phyloP scores from a whole-genome alignment of 2,888 invertebrate genomes.

The Limnephilus auricula region DNA sequence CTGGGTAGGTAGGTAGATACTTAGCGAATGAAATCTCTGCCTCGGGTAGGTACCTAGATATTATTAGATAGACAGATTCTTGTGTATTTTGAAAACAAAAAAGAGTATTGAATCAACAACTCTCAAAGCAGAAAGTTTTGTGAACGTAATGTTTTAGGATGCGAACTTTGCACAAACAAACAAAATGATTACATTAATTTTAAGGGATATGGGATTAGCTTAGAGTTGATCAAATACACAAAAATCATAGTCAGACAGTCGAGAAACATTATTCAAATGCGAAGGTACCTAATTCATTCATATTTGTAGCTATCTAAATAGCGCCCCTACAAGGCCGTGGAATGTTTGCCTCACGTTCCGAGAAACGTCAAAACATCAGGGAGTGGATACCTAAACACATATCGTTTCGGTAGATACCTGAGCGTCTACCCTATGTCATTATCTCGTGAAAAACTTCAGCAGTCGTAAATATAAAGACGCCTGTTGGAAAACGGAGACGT shows the following conservation, averaged over 20 bases:
- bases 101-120: conserved; percentile 12
- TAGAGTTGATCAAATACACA: background rate
- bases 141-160: background rate
- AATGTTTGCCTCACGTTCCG: conserved; percentile 10
- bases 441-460: background rate
- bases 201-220: background rate
- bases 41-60: background rate
- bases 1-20: conserved; percentile 30
- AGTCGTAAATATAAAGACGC: background rate
- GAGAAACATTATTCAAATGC: background rate
- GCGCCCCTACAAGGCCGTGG: background rate
- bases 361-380: conserved; percentile 13
- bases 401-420: too few species aligned
- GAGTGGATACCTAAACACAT: background rate
- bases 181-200: background rate
- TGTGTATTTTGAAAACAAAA: conserved; percentile 38
- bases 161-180: background rate
- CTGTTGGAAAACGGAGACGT: conserved; percentile 43
- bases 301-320: background rate
- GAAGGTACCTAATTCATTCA: background rate
- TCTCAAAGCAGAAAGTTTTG: conserved; percentile 7
- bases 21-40: conserved; percentile 25
- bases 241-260: background rate
- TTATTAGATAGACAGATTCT: background rate
- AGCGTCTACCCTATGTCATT: background rate